phyloP scores from a whole-genome alignment of 2,113 vertebrate species.

The Chunga burmeisteri region DNA sequence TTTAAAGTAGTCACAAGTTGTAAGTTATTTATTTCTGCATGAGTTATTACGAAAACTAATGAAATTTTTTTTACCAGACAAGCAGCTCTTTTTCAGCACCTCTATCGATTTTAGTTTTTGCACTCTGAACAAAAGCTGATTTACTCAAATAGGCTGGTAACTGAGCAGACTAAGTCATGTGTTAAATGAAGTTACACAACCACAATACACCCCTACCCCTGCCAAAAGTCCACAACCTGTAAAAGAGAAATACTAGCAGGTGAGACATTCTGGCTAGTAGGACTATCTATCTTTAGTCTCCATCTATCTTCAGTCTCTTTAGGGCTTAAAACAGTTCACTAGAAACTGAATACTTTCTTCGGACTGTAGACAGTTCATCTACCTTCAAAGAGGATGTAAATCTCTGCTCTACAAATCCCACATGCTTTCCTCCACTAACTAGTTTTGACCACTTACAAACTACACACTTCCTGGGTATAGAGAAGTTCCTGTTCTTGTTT shows the following conservation, averaged over 20 bases:
- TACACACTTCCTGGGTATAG: neutral
- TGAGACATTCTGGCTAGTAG: neutral
- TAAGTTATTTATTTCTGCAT: neutral
- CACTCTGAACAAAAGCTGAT: neutral
- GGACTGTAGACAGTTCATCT: neutral
- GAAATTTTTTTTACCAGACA: neutral
- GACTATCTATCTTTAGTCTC: neutral
- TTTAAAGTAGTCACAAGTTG: neutral
- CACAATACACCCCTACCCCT: rapidly evolving
- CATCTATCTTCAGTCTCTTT: neutral
- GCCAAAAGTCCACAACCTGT: neutral
- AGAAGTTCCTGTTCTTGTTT: neutral
- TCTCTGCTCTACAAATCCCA: neutral
- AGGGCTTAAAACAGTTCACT: neutral
- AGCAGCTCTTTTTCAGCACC: neutral
- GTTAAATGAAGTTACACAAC: neutral
- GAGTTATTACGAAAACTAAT: neutral
- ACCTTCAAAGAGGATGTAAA: neutral
- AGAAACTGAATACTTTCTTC: neutral
- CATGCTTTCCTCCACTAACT: neutral
- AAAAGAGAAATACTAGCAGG: neutral
- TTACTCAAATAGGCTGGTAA: neutral
- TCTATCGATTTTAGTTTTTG: neutral
- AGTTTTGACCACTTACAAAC: neutral
- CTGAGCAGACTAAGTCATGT: neutral